Percentiles rank a stretch among this genome's conserved stretches.
phyloP scores from a whole-genome alignment of 92 coral and sea anemone genomes.

The Nematostella vectensis region DNA sequence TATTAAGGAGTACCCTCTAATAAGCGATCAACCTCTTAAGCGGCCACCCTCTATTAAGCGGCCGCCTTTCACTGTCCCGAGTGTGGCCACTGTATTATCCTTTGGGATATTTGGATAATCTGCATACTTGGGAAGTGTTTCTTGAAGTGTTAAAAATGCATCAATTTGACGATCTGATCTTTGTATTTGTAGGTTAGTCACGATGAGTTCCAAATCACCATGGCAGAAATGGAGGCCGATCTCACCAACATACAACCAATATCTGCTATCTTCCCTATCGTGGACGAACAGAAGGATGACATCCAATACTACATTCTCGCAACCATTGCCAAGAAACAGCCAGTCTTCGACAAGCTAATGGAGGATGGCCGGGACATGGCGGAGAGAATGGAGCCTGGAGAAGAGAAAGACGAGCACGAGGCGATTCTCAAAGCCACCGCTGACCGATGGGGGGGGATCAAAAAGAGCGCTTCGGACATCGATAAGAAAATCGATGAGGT shows the following conservation, averaged over 20 bases:
- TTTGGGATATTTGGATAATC: too few relatives aligned
- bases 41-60: too few relatives aligned
- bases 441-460: constrained; percentile 67
- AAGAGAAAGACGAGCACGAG: constrained; percentile 63
- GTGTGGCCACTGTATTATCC: too few relatives aligned
- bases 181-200: too few relatives aligned
- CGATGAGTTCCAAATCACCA: constrained; percentile 36
- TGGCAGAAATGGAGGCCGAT: constrained; percentile 56
- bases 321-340: constrained; percentile 64
- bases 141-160: too few relatives aligned
- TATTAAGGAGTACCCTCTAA: too few relatives aligned
- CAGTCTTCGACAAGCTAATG: constrained; percentile 80
- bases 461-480: constrained; percentile 58
- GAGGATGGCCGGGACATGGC: constrained; percentile 75
- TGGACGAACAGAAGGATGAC: constrained; percentile 61
- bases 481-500: constrained; percentile 55
- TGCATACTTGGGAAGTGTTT: too few relatives aligned
- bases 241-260: constrained; percentile 55
- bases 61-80: too few relatives aligned
- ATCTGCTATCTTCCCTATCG: constrained; percentile 58
- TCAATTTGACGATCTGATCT: too few relatives aligned
- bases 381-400: constrained; percentile 73
- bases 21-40: too few relatives aligned
- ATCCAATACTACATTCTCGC: constrained; percentile 38
- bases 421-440: constrained; percentile 61